phyloP scores from a whole-genome alignment of 2,113 vertebrate species.

The Mandrillus leucophaeus region DNA sequence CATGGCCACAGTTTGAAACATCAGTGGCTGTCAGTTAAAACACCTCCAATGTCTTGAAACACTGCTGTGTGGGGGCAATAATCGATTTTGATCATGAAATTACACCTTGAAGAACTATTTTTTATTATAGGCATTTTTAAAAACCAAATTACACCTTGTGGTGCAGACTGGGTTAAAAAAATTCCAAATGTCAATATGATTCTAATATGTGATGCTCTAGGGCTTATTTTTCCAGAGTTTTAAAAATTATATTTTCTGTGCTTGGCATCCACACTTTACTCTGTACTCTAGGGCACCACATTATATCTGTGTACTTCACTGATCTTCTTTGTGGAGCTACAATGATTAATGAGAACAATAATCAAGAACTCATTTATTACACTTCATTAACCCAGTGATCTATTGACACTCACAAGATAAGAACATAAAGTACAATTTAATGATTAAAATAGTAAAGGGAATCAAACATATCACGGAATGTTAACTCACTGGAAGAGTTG shows the following conservation, averaged over 20 bases:
- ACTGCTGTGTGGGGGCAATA: background rate
- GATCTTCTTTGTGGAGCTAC: constrained; percentile 33
- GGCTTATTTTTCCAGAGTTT: constrained; percentile 47
- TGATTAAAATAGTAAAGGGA: constrained; percentile 41
- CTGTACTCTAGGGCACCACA: background rate
- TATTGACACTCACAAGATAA: constrained; percentile 58
- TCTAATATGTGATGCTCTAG: constrained; percentile 18
- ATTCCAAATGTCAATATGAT: constrained; percentile 28
- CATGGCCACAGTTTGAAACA: background rate
- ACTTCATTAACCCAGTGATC: constrained; percentile 68
- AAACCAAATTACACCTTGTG: constrained; percentile 51
- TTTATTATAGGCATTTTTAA: constrained; percentile 56
- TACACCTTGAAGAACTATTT: constrained; percentile 20
- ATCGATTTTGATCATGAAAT: constrained; percentile 36
- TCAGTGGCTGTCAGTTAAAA: background rate
- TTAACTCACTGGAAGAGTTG: constrained; percentile 35
- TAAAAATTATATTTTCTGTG: constrained; percentile 39
- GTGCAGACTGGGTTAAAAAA: constrained; percentile 37
- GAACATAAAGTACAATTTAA: constrained; percentile 56
- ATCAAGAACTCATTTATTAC: constrained; percentile 71
- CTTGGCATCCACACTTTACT: constrained; percentile 33
- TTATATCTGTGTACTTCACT: background rate
- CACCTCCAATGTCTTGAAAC: background rate
- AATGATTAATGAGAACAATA: constrained; percentile 68
- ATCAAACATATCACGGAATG: constrained; percentile 53